Base-by-base conservation (phyloP, 2,888 invertebrate species). In the Microdon myrmicae region DNA sequence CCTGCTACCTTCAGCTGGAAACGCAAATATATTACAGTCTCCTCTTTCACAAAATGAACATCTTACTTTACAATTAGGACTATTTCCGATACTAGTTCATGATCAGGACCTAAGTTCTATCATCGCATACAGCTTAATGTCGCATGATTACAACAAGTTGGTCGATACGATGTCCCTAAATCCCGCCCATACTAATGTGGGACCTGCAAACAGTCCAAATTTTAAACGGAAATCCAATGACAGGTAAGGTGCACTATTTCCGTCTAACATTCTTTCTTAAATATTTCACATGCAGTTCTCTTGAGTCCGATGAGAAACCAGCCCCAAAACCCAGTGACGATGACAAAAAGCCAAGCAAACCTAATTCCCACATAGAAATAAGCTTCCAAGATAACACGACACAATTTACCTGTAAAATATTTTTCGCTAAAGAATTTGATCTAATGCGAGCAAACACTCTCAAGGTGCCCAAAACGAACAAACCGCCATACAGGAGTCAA, bases 361-460 rank as follows among this genome's bases (percentile, higher is more conserved):
- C 72, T 26, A 70, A 74, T 68, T 70, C 76, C 3, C 81, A 86
- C 69, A 80, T 86, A 8, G 84, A 85, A 49, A 78, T 86, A n/a
- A 80, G 83, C 39, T 86, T 86, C 69, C 82, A 84, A 60, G 90
- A 90, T 72, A 78, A 81, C 1, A 83, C 83, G 8, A 87, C 94
- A 26, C 92, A 92, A 45, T 92, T 97, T 70, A 90, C 90, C 69
- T 97, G 97, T 72, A 87, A 90, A 70, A 88, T 96, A 68, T 92
- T 90, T 81, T 95, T 91, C 82, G 96, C 96, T 20, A 88, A 91
- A 45, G 91, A 95, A 78, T 99, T 99, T 81, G 88, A 91, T 44
- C 83, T 86, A 29, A 82, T 99, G 51, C 85, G 99, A 0, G 70
- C 71, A 1, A 76, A 73, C 35, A 74, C 73, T 3, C 56, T 78